These are phyloP conservation scores for Caenorhabditis sp. DNA, from an alignment of 2,888 invertebrate genomes.

Conservation along the genomic window DNA sequence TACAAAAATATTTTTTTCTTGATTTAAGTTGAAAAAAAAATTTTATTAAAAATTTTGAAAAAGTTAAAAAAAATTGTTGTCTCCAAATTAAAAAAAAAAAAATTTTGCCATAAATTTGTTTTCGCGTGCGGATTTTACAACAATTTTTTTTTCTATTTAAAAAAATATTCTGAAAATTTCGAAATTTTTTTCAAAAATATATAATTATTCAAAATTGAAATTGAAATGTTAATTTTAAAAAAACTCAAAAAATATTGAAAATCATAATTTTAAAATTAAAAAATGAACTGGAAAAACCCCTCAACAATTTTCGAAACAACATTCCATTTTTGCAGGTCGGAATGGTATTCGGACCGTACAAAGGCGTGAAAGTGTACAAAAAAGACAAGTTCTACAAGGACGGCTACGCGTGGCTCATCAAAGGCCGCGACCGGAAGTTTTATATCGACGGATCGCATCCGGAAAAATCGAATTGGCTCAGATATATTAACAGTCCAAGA, in stretches of 20 bases:
- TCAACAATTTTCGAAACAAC: too few relatives aligned
- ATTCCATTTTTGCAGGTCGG: constrained; percentile 66
- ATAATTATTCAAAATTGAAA: too few relatives aligned
- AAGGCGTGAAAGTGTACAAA: constrained; percentile 57
- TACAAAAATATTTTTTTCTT: neutral
- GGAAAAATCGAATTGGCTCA: constrained; percentile 75
- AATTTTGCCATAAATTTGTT: too few relatives aligned
- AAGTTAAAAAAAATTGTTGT: neutral
- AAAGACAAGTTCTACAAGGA: constrained; percentile 59
- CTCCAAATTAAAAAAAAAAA: neutral
- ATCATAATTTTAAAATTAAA: too few relatives aligned
- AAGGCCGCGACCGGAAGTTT: constrained; percentile 35
- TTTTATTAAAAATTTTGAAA: constrained; percentile 5
- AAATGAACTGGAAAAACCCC: too few relatives aligned
- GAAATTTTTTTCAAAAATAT: too few relatives aligned
- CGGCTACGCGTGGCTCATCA: constrained; percentile 75
- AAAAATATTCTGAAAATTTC: too few relatives aligned
- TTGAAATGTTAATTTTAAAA: too few relatives aligned
- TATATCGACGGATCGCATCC: constrained; percentile 71
- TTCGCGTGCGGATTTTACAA: too few relatives aligned
- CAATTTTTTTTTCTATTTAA: too few relatives aligned
- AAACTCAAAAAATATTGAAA: too few relatives aligned
- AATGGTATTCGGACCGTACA: constrained; percentile 75
- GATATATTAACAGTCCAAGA: constrained; percentile 75
- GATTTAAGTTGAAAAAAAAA: neutral